Evolutionary conservation across 92 coral and sea anemone genomes (phyloP).

Genomic region (Actinernus sp.): DNA sequence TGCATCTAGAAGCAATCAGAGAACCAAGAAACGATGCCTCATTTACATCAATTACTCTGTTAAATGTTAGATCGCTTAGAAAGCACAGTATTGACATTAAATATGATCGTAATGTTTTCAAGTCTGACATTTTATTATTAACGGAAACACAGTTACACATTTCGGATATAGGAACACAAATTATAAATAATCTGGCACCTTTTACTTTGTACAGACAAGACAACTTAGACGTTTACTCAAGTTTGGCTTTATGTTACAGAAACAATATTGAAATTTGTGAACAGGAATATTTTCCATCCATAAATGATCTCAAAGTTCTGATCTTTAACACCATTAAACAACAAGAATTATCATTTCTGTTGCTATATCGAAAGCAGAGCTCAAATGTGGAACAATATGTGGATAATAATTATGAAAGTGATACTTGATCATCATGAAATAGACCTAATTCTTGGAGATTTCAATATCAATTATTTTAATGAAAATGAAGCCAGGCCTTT

Average conservation of each 20-base stretch:
- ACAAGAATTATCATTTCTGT: conserved; percentile 14
- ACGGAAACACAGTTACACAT: conserved; percentile 67
- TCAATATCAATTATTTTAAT: conserved; percentile 59
- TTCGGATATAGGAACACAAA: conserved; percentile 17
- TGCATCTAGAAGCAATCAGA: neutral
- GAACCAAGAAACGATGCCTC: neutral
- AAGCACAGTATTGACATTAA: conserved; percentile 74
- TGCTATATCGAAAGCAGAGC: conserved; percentile 31
- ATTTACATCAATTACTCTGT: conserved; percentile 9
- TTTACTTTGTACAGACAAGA: conserved; percentile 42
- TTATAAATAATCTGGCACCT: conserved; percentile 27
- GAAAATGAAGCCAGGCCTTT: too few species aligned
- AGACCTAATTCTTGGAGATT: conserved; percentile 58
- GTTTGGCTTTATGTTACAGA: conserved; percentile 57
- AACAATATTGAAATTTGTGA: conserved; percentile 18
- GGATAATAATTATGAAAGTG: conserved; percentile 9
- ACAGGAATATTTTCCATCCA: conserved; percentile 28
- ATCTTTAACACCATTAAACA: too few species aligned
- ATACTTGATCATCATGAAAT: conserved; percentile 26
- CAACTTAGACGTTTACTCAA: conserved; percentile 52
- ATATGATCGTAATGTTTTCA: conserved; percentile 24
- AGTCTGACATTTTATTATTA: conserved; percentile 37
- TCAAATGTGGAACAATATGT: conserved; percentile 8
- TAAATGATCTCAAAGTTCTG: too few species aligned
- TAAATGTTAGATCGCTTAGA: conserved; percentile 41